phyloP scores from a whole-genome alignment of 2,113 vertebrate species.

The Leptocoma aspasia region DNA sequence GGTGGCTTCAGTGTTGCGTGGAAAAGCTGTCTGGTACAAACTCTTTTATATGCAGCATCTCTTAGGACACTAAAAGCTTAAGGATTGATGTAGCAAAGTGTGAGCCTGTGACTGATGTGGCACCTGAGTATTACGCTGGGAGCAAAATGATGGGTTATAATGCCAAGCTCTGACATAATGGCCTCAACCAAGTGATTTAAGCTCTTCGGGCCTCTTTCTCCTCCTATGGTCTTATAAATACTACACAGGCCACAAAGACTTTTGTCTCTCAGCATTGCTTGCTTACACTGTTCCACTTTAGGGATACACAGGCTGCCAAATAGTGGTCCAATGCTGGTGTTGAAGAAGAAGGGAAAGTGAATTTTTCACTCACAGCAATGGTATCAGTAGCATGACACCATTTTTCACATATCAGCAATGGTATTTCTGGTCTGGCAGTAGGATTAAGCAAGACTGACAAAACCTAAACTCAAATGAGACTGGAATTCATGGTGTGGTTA shows the following conservation, averaged over 20 bases:
- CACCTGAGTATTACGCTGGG: not conserved
- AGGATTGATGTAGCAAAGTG: not conserved
- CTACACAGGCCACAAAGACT: not conserved
- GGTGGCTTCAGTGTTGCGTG: not conserved
- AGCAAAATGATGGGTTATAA: not conserved
- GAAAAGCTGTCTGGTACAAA: not conserved
- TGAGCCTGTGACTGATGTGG: not conserved
- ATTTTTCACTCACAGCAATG: not conserved
- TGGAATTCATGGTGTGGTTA: not conserved
- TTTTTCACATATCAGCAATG: not conserved
- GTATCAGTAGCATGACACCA: not conserved
- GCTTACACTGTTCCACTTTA: not conserved
- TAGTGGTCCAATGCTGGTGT: accelerated
- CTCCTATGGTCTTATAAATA: not conserved
- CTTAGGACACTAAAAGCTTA: not conserved
- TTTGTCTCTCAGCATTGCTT: not conserved
- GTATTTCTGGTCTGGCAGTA: not conserved
- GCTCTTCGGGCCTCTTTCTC: not conserved
- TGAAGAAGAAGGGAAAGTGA: not conserved
- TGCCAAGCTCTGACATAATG: not conserved
- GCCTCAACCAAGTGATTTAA: not conserved
- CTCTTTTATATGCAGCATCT: not conserved
- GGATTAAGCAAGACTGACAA: not conserved
- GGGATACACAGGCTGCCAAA: not conserved
- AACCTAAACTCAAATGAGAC: not conserved